Base-by-base conservation (phyloP, 2,797 vertebrate genomes). In the Acestrorhynchus altus region DNA sequence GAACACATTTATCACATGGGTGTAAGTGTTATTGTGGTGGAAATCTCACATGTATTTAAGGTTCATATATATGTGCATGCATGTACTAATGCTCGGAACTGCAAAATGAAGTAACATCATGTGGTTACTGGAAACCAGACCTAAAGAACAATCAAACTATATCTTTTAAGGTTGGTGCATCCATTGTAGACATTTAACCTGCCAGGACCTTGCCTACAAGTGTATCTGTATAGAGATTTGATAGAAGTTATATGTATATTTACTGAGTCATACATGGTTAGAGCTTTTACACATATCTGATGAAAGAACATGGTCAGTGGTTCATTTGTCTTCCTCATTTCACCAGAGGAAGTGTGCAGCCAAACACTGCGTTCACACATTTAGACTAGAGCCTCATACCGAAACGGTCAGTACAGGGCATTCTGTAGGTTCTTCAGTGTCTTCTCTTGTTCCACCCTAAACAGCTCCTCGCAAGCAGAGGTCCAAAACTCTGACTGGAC, bases 251-350 rank as follows among this genome's bases (percentile, higher is more conserved):
- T 3, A 20, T 40, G 3, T 20, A 0, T 39, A 52, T 18, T 13
- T 39, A 15, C 24, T n/a, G 16, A 69, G 28, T 35, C 66, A 52
- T 2, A 35, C 28, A 52, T 15, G 47, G 47, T 18, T 5, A 46
- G 12, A 60, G 28, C 13, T 59, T 20, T 44, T 20, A 44, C 39
- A 49, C 16, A 16, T 64, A 20, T 73, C 31, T 44, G 13, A 71
- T 73, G 16, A 44, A 46, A 64, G 24, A 60, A 31, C 59, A 71
- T 74, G 59, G 47, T 72, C 72, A 79, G 73, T 72, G 67, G 42
- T 68, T 59, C 40, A 52, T 16, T 28, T 46, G 70, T 88, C 91
- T 94, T 94, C 92, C 92, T 92, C 88, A 86, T 93, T 93, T 90
- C 72, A 83, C 31, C 66, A 88, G 88, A 93, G 91, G 93, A 92